Evolutionary conservation across 2,113 vertebrate species (phyloP), one percentile per base, ranked within the genome.

Genomic region (Ophthalmolycus amberensis): DNA sequence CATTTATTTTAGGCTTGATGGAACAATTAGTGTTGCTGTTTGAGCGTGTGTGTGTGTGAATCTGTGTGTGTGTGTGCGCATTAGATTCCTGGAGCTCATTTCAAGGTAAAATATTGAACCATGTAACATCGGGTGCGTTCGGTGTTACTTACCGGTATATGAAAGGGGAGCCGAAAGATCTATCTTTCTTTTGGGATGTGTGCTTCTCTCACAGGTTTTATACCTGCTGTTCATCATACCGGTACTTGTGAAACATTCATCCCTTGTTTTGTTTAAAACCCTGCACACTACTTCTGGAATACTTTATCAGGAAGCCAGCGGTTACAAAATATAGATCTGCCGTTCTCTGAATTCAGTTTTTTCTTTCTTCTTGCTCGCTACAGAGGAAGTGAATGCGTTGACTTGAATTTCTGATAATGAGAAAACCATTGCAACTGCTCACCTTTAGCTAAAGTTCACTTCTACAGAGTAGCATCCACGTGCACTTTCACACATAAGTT

Each of bases 141-240:
- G 9, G 56, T 75, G 90, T 90, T 90, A 92, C 92, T 93, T 93
- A 25, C 25, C 25, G 25, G 25, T 25, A 91, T 94, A 91, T 90
- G 81, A 87, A 73, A 73, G 77, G 18, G 59, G 63, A 90, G 89
- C 79, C 34, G 80, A 69, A 64, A 83, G 74, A 79, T 60, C n/a
- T 37, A 76, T 90, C 86, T 93, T 89, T 89, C 89, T 93, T 92
- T 91, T 42, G 9, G 85, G 91, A 88, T 83, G 88, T 52, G 81
- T 85, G 85, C 77, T 80, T 86, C 75, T 65, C 67, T 79, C 50
- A 29, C 91, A 85, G 85, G 87, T 92, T 93, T 93, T 93, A 90
- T 94, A 95, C 92, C 92, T 95, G 94, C 89, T 91, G 87, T 95
- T 94, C 90, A 83, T 96, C 92, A 94, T 72, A n/a, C n/a, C n/a